phyloP scores from a whole-genome alignment of 2,888 invertebrate genomes.

The Pseudococcus longispinus region DNA sequence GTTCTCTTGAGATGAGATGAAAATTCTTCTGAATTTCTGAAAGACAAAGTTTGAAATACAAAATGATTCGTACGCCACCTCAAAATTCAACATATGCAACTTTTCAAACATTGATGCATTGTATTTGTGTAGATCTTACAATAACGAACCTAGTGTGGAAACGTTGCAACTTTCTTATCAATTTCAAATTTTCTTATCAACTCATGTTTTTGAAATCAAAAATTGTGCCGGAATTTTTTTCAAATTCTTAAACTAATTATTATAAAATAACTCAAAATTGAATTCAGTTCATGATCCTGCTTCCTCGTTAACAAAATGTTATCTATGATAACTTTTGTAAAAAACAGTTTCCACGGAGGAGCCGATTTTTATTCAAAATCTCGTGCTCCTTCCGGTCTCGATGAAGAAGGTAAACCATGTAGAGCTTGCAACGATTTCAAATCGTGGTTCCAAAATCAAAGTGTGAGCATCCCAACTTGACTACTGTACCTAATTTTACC shows the following conservation, averaged over 20 bases:
- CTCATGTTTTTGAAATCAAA: background rate
- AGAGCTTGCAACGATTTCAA: slow-evolving; percentile 54
- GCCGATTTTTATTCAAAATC: background rate
- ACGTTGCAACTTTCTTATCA: background rate
- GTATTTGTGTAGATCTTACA: background rate
- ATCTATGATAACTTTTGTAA: slow-evolving; percentile 26
- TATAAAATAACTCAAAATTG: background rate
- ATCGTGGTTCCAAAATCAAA: slow-evolving; percentile 50
- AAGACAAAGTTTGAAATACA: too few relatives aligned
- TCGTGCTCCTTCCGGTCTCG: background rate
- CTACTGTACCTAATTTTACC: background rate
- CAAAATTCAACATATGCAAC: background rate
- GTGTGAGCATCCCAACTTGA: background rate
- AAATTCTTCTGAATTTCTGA: too few relatives aligned
- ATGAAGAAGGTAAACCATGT: slow-evolving; percentile 51
- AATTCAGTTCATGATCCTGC: background rate
- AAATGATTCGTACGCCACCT: too few relatives aligned
- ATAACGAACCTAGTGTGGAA: background rate
- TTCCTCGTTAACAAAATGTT: background rate
- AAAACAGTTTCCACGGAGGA: slow-evolving; percentile 19
- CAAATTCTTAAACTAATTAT: background rate
- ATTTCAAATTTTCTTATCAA: background rate
- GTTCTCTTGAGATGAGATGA: too few relatives aligned
- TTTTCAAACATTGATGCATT: background rate
- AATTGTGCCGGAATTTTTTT: background rate